phyloP scores from a whole-genome alignment of 2,888 invertebrate genomes.

The Cylindroiulus punctatus region DNA sequence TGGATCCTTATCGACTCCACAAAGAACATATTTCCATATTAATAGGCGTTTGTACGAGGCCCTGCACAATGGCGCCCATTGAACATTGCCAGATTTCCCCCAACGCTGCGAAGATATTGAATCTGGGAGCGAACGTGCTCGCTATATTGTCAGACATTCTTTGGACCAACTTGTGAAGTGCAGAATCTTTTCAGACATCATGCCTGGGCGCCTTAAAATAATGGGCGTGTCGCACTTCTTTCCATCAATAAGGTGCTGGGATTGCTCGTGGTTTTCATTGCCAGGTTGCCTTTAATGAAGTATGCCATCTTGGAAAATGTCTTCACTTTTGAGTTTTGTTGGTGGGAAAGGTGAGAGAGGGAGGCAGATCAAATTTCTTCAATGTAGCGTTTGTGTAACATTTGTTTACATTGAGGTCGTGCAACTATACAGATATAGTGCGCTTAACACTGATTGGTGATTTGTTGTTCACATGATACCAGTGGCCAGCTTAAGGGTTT shows the following conservation, averaged over 20 bases:
- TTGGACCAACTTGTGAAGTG: neutral
- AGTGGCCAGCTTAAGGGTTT: too few species aligned
- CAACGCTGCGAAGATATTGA: neutral
- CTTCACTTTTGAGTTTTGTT: too few species aligned
- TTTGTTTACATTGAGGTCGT: too few species aligned
- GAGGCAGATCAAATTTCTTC: too few species aligned
- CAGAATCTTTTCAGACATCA: neutral
- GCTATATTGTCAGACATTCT: neutral
- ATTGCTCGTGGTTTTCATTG: neutral
- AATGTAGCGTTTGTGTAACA: too few species aligned
- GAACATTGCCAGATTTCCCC: neutral
- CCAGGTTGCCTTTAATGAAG: too few species aligned
- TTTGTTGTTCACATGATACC: too few species aligned
- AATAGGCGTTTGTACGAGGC: neutral
- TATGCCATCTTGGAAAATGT: too few species aligned
- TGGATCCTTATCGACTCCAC: conserved; percentile 37
- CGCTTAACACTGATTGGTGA: too few species aligned
- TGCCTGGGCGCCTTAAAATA: neutral
- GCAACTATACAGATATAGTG: too few species aligned
- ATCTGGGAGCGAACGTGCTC: conserved; percentile 10
- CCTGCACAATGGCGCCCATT: conserved; percentile 22
- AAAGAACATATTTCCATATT: conserved; percentile 19
- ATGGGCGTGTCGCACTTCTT: neutral
- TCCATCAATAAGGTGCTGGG: neutral
- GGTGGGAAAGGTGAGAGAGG: too few species aligned